Base-by-base conservation (phyloP, 2,888 invertebrate genomes). In the Epiblema foenella region DNA sequence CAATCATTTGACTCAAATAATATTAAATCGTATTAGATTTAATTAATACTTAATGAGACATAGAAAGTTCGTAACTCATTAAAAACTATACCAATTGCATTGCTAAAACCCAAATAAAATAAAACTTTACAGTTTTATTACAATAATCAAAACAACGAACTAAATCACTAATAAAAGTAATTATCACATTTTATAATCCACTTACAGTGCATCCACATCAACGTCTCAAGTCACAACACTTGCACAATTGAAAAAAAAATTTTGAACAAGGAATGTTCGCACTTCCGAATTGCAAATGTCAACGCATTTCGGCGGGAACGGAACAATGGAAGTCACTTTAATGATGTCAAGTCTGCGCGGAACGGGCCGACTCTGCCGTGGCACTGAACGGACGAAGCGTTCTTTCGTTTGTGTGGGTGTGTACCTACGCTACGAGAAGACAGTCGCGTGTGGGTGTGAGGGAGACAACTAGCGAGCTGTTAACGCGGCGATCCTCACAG, bases 401-500 rank as follows among this genome's bases (percentile, higher is more conserved):
- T 54, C 33, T 17, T 37, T 20, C 33, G 56, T 20, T 4, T 63
- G 69, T 68, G 68, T 60, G 63, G 54, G 67, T 66, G 67, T 71
- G 10, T 58, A n/a, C n/a, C n/a, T n/a, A n/a, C n/a, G n/a, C n/a
- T n/a, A 49, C 49, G 67, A 62, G 49, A 33, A 52, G 66, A 67
- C 52, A 46, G 66, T 52, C 18, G 85, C 84, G 81, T 81, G 85
- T 72, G 85, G 83, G 89, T 83, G 88, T 82, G 87, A 87, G 82
- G 70, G 83, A 81, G 87, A 88, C 85, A 83, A 86, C 83, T 83
- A 84, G 85, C 85, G 84, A 79, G 83, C 87, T 90, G 92, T 90
- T 91, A 89, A 89, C 92, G 90, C 91, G 89, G 81, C 93, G 89
- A 89, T 91, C 88, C 90, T 90, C 91, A 88, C 92, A 90, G 92